A percentile compares a stretch with the other conserved stretches of the same genome.
These are phyloP conservation scores for Hapalemur alaotrensis DNA, from an alignment of 2,797 vertebrate genomes.

Conservation along the genomic window DNA sequence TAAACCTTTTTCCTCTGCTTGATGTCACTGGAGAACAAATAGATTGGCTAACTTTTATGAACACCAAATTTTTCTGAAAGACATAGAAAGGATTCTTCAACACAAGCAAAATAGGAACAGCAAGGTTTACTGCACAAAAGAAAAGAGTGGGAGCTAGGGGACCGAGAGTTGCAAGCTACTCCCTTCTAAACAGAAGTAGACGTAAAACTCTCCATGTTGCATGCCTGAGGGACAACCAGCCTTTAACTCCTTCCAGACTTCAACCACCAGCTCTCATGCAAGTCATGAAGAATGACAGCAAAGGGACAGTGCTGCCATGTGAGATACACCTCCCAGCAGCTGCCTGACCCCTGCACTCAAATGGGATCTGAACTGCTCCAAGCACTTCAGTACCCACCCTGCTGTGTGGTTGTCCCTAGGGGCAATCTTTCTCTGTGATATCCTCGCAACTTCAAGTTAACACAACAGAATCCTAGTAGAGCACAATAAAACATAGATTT, in stretches of 20 bases:
- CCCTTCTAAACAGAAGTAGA: not conserved
- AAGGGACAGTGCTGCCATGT: rapidly evolving
- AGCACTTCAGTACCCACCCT: not conserved
- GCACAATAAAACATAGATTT: not conserved
- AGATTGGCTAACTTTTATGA: not conserved
- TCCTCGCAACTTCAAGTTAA: not conserved
- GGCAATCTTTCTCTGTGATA: not conserved
- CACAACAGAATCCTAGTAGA: not conserved
- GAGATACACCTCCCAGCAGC: not conserved
- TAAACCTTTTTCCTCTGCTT: not conserved
- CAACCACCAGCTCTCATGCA: not conserved
- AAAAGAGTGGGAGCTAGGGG: not conserved
- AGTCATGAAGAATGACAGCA: not conserved
- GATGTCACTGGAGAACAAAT: not conserved
- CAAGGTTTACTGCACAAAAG: not conserved
- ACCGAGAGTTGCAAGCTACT: not conserved
- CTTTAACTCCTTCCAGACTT: not conserved
- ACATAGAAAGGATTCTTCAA: not conserved
- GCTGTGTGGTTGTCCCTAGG: not conserved
- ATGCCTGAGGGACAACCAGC: not conserved
- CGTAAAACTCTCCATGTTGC: not conserved
- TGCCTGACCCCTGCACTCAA: not conserved
- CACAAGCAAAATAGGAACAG: not conserved
- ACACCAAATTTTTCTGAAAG: not conserved
- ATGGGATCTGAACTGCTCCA: not conserved